These are phyloP conservation scores for Mellivora capensis DNA, from an alignment of 2,113 vertebrate genomes.

Conservation along the genomic window DNA sequence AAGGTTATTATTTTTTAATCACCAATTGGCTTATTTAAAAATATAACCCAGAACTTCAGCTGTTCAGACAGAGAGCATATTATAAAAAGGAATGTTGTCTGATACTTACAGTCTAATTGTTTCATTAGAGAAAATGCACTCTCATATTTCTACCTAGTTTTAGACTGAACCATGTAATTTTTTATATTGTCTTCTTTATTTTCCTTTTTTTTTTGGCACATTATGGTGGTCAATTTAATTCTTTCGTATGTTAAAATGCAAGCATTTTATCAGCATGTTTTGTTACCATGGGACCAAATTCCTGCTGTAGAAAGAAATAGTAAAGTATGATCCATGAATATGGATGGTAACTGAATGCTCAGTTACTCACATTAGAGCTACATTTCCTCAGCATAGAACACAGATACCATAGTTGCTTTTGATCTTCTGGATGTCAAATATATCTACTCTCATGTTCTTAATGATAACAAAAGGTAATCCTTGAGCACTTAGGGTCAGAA, in stretches of 20 bases:
- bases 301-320: background rate
- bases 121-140: slow-evolving; percentile 10
- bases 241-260: background rate
- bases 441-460: background rate
- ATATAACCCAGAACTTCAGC: background rate
- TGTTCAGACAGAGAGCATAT: slow-evolving; percentile 27
- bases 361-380: background rate
- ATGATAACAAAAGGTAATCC: background rate
- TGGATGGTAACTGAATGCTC: background rate
- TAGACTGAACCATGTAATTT: background rate
- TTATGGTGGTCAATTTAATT: background rate
- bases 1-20: background rate
- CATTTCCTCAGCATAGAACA: background rate
- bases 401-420: background rate
- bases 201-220: background rate
- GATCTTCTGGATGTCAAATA: background rate
- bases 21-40: background rate
- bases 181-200: background rate
- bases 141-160: slow-evolving; percentile 56
- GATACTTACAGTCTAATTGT: background rate
- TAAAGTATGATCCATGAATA: background rate
- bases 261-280: background rate
- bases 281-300: background rate
- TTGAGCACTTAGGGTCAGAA: background rate
- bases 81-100: slow-evolving; percentile 45